Evolutionary conservation across 2,113 vertebrate genomes (phyloP), one percentile per base, ranked within the genome.

Genomic region (Sapayoa aenigma): DNA sequence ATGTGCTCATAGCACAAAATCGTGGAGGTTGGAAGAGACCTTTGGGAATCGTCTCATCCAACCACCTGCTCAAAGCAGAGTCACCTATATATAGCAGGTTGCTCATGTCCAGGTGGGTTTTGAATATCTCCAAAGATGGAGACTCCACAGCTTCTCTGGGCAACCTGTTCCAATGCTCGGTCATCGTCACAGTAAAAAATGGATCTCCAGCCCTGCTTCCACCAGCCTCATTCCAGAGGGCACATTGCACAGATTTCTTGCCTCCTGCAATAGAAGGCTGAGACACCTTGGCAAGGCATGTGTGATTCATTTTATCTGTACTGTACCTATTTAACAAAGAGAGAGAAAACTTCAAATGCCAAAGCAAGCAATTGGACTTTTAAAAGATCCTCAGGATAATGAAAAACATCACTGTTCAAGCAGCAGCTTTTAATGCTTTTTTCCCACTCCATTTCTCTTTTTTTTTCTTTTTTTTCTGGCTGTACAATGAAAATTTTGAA

Each of bases 1-100:
- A 1, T 0, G 1, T 33, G 12, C 27, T 63, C 1, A 0, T 53
- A 42, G 30, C 81, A 65, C 63, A 65, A 16, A 63, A 42, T 11
- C 42, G 10, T 3, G 1, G 14, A 74, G 25, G 18, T 0, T 84
- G 73, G 37, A 89, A 82, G 55, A 58, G 30, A 39, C 6, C 9
- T 81, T 83, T 62, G 50, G 28, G 67, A 18, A 75, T 44, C 41
- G 41, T 41, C 59, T 72, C 50, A 41, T 52, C 55, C 59, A 52
- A 35, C 30, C 44, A 60, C 27, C 41, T 69, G 49, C 60, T 31
- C 72, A 44, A 59, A 65, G 41, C 63, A 68, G 63, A 39, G 33
- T 42, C 69, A 89, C 69, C 60, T 71, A 15, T 46, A 23, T 3
- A 12, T 33, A 73, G 58, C 23, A 69, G 68, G 9, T 9, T 86